Percentiles rank a stretch among this genome's conserved stretches.
Evolutionary conservation across 2,888 invertebrate species (phyloP).

Genomic region (Polietes domitor): DNA sequence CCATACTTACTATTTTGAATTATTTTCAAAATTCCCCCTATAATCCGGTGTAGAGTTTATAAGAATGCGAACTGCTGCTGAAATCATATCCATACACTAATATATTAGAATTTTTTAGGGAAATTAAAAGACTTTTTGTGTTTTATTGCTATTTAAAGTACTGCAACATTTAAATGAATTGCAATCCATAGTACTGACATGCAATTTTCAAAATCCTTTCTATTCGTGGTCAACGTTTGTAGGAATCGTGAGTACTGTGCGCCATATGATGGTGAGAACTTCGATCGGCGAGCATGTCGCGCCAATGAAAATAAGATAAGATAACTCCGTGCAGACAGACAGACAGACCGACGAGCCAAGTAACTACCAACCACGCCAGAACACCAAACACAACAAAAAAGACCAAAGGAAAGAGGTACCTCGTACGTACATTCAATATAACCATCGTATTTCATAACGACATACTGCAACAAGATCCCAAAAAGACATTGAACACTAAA

Average conservation of each 20-base stretch:
- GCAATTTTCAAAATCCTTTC: background rate
- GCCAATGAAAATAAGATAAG: constrained; percentile 57
- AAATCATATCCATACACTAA: no score
- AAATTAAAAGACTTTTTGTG: no score
- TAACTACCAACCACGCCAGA: constrained; percentile 42
- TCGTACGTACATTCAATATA: background rate
- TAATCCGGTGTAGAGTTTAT: no score
- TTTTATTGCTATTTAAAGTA: no score
- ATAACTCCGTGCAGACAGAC: constrained; percentile 37
- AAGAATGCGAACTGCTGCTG: no score
- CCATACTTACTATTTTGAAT: no score
- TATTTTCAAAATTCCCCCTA: no score
- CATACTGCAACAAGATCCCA: constrained; percentile 46
- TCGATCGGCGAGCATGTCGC: constrained; percentile 56
- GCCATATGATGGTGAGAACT: constrained; percentile 1
- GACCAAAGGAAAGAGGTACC: background rate
- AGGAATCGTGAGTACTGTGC: no score
- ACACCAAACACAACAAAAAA: background rate
- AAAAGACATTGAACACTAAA: constrained; percentile 62
- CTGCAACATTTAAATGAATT: no score
- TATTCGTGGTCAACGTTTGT: no score
- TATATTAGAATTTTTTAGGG: no score
- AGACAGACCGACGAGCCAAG: constrained; percentile 27
- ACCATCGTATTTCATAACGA: constrained; percentile 56
- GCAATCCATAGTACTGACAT: no score